These are phyloP conservation scores for Zoanthus gigantus DNA, from an alignment of 92 coral and sea anemone genomes.

Conservation along the genomic window DNA sequence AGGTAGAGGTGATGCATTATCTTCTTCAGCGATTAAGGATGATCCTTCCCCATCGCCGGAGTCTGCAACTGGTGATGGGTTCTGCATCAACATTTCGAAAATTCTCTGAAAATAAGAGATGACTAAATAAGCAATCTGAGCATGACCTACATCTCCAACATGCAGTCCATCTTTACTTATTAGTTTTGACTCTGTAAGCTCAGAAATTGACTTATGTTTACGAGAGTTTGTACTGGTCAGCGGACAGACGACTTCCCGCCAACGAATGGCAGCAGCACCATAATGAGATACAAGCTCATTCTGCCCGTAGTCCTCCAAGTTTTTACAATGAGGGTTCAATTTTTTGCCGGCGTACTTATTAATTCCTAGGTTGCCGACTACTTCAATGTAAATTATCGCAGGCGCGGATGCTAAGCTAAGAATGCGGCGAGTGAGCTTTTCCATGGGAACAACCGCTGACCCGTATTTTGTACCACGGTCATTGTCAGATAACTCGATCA, in stretches of 20 bases:
- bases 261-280: slow-evolving; percentile 63
- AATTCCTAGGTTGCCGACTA: slow-evolving; percentile 55
- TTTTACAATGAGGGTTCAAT: slow-evolving; percentile 32
- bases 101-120: slow-evolving; percentile 29
- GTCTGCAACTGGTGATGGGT: background rate
- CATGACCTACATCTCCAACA: slow-evolving; percentile 37
- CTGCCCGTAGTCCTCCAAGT: slow-evolving; percentile 64
- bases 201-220: slow-evolving; percentile 17
- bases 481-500: slow-evolving; percentile 66
- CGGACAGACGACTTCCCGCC: slow-evolving; percentile 72
- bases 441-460: slow-evolving; percentile 52
- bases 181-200: background rate
- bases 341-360: slow-evolving; percentile 30
- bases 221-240: slow-evolving; percentile 36
- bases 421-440: slow-evolving; percentile 67
- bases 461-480: slow-evolving; percentile 44
- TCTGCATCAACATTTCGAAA: slow-evolving; percentile 7
- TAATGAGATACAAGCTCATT: slow-evolving; percentile 61
- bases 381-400: slow-evolving; percentile 58
- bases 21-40: background rate
- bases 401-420: slow-evolving; percentile 65
- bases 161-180: slow-evolving; percentile 45
- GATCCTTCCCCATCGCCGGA: slow-evolving; percentile 21
- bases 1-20: slow-evolving; percentile 18
- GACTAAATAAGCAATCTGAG: slow-evolving; percentile 37